Base-by-base conservation (phyloP, 2,797 vertebrate genomes). In the Lepus oiostolus region DNA sequence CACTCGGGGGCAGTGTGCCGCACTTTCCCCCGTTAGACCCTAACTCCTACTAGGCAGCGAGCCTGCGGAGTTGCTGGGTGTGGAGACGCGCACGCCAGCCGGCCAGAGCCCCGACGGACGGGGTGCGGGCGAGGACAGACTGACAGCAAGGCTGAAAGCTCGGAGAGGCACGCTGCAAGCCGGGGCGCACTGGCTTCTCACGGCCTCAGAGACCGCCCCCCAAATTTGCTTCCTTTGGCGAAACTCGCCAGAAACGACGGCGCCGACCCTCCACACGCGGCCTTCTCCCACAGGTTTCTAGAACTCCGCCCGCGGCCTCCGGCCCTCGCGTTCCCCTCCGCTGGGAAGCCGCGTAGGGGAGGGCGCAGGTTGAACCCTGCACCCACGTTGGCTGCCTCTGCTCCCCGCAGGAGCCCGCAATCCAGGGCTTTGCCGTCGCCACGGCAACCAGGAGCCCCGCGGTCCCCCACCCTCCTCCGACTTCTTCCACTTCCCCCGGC, bases 401-500 rank as follows among this genome's bases (percentile, higher is more conserved):
- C 83, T 76, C 85, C 50, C 93, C 0, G 85, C 85, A 2, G 88
- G 74, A 95, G 95, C 67, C 85, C 88, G 83, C 88, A 94, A 96
- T 92, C 79, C 95, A 84, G 82, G 83, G 98, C 96, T 97, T 97
- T 92, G 74, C 85, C 85, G 97, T 98, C 93, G 97, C 97, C 81
- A 97, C 96, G 84, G 97, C 97, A 94, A 96, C 96, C 30, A 72
- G 32, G 91, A 86, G 72, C 95, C 93, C 96, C 80, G 60, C 16
- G 87, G 85, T 75, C 63, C 87, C 63, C 91, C 76, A 13, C 38
- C 85, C 28, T 30, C 89, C 60, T 28, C 38, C 60, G 24, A 65
- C 72, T 68, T 38, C 28, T 84, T 74, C 50, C 76, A 70, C 91
- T 90, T 85, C 96, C 93, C 96, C 96, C 54, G 17, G 35, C 72